phyloP scores from a whole-genome alignment of 2,797 vertebrate genomes.

The Synaphobranchus kaupii region DNA sequence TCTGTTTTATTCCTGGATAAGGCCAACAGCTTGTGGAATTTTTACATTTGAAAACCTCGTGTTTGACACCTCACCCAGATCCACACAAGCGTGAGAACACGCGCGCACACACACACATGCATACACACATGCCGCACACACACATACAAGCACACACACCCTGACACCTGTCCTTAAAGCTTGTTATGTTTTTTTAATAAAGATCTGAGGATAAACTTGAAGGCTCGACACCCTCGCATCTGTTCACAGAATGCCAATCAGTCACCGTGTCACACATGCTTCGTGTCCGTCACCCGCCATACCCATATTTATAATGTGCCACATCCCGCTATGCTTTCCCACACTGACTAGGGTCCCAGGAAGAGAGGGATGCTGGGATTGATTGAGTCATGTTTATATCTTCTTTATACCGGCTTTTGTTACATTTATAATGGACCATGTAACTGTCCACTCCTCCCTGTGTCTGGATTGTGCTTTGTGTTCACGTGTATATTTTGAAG shows the following conservation, averaged over 20 bases:
- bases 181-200: conserved; percentile 54
- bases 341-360: too few relatives aligned
- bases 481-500: background rate
- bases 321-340: conserved; percentile 51
- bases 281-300: conserved; percentile 52
- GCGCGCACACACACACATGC: background rate
- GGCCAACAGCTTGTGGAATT: conserved; percentile 54
- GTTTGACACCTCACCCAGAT: conserved; percentile 18
- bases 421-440: background rate
- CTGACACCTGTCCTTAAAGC: conserved; percentile 43
- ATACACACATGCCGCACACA: background rate
- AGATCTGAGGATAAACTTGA: conserved; percentile 59
- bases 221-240: conserved; percentile 48
- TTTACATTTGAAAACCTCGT: conserved; percentile 45
- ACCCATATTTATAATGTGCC: conserved; percentile 22
- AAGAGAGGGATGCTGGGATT: background rate
- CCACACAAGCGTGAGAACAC: background rate
- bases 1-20: conserved; percentile 9
- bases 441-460: background rate
- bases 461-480: background rate
- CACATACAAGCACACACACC: conserved; percentile 3
- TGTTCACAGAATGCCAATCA: conserved; percentile 55
- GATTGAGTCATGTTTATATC: background rate
- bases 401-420: background rate
- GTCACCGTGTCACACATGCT: conserved; percentile 37